Base-by-base conservation (phyloP, 2,113 vertebrate species). In the Elephantulus edwardii region DNA sequence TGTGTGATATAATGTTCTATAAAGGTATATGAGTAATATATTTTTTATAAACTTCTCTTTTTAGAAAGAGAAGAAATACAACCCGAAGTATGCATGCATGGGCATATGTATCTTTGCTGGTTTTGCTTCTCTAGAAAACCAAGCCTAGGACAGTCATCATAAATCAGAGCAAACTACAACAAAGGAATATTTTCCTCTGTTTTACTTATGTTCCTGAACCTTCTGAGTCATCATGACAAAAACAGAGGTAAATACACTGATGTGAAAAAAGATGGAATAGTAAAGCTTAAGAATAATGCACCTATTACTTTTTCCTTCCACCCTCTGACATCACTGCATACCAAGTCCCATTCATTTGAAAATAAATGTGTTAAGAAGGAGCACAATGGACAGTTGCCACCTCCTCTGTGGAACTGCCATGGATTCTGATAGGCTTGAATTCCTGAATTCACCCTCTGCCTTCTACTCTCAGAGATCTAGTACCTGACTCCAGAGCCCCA, bases 341-440 rank as follows among this genome's bases (percentile, higher is more conserved):
- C 12, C 86, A 42, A 0, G 0, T 56, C 22, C 46, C 80, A 48
- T 68, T 22, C 35, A 8, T 12, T 28, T 66, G 22, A 28, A 56
- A 46, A 38, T 1, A 35, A 50, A 16, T 5, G 4, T 12, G 56
- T 26, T n/a, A 79, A 5, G 40, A 19, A 52, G 17, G 24, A 10
- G 1, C 5, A 1, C 3, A 11, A 24, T 30, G 22, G 22, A 78
- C 17, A 19, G 12, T 1, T 0, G 17, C 42, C 2, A 0, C 35
- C 14, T 58, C 42, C 28, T 38, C 46, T 12, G 17, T 60, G 35
- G 76, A 16, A 30, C 33, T 50, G 44, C 28, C 76, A 13, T 6
- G 24, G 33, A 40, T 44, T 62, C 10, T 9, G 16, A 42, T 56
- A 68, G 30, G 1, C 38, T 24, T 44, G 64, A n/a, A 14, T 4